A percentile compares a stretch with the other conserved stretches of the same genome.
phyloP scores from a whole-genome alignment of 2,797 vertebrate genomes.

The Sus cebifrons region DNA sequence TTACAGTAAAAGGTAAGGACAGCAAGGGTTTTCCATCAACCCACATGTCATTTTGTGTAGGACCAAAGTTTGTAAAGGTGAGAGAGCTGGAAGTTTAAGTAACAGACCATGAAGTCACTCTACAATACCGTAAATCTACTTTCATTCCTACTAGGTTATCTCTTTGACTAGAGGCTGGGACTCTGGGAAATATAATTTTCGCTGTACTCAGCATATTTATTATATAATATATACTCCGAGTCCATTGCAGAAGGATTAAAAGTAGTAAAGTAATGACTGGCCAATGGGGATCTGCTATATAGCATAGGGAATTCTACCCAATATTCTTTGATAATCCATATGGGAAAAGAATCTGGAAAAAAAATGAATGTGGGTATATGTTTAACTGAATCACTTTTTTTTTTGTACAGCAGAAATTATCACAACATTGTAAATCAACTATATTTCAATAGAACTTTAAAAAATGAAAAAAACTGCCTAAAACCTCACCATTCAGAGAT shows the following conservation, averaged over 20 bases:
- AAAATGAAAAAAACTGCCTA: neutral
- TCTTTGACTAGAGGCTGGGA: neutral
- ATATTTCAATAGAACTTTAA: no score
- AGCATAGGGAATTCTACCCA: no score
- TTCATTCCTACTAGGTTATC: neutral
- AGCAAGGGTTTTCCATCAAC: neutral
- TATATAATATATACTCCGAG: neutral
- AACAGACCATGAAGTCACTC: neutral
- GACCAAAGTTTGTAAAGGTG: slow-evolving; percentile 42
- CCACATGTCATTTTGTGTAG: neutral
- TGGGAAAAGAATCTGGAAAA: no score
- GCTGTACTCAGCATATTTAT: neutral
- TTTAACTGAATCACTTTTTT: no score
- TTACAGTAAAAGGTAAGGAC: neutral
- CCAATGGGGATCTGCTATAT: no score
- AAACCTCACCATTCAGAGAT: neutral
- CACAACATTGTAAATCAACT: no score
- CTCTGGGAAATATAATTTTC: neutral
- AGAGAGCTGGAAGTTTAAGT: neutral
- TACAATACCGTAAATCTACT: neutral
- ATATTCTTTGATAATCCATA: no score
- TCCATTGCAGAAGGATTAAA: neutral
- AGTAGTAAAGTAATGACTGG: neutral
- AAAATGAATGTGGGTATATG: no score
- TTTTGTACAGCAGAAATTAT: no score